Conservation (phyloP, 1,140 invertebrate genomes). For the Drosophila takahashii region DNA sequence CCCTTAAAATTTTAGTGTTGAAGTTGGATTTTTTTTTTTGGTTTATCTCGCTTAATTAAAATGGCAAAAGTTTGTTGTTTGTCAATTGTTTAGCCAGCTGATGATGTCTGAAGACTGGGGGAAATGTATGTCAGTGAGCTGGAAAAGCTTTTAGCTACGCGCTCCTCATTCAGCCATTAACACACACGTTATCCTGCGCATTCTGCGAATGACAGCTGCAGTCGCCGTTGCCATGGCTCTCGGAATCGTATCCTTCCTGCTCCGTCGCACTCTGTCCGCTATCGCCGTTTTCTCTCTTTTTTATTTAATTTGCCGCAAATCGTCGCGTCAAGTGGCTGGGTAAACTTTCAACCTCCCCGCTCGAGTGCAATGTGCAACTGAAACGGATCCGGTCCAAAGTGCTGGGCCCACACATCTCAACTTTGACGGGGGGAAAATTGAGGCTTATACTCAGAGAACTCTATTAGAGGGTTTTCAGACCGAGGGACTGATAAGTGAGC, state of each 20-base stretch:
- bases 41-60: conserved; percentile 30
- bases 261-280: conserved; percentile 2
- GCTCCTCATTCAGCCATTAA: conserved; percentile 25
- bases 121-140: conserved; percentile 25
- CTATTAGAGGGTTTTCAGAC: neutral
- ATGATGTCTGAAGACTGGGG: conserved; percentile 2
- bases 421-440: conserved; percentile 13
- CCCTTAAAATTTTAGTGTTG: conserved; percentile 8
- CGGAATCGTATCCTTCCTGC: conserved; percentile 30
- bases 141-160: conserved; percentile 57
- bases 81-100: conserved; percentile 29
- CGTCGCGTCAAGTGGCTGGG: conserved; percentile 51
- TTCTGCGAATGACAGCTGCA: conserved; percentile 51
- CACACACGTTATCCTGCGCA: conserved; percentile 35
- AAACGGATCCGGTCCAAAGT: conserved; percentile 21
- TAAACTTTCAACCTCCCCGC: conserved; percentile 29
- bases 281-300: neutral
- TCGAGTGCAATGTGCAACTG: conserved; percentile 20
- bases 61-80: conserved; percentile 21
- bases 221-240: conserved; percentile 7
- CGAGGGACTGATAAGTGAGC: neutral
- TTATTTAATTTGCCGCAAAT: conserved; percentile 75
- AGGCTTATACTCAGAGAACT: conserved; percentile 1
- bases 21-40: conserved; percentile 3
- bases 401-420: conserved; percentile 2